Percentiles rank a stretch among this genome's conserved stretches.
These are phyloP conservation scores for Centropus bengalensis DNA, from an alignment of 2,113 vertebrate species.

Conservation along the genomic window DNA sequence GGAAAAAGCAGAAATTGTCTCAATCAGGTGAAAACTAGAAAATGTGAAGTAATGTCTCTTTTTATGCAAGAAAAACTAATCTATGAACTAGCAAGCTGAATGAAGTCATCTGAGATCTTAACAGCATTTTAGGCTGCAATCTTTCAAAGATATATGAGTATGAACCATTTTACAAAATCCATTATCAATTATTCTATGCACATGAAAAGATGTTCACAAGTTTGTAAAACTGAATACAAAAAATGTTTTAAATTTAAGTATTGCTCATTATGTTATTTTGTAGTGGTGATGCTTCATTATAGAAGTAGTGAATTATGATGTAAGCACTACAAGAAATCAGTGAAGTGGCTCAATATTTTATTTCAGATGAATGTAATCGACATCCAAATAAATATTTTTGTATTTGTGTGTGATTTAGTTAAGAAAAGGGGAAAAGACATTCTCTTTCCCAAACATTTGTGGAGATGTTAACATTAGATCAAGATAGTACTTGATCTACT, in stretches of 20 bases:
- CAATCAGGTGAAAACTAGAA: conserved; percentile 25
- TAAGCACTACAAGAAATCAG: background rate
- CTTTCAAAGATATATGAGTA: background rate
- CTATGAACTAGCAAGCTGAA: background rate
- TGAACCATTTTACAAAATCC: background rate
- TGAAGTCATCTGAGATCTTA: background rate
- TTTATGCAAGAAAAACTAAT: background rate
- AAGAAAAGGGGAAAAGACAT: background rate
- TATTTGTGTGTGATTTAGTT: background rate
- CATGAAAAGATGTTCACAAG: background rate
- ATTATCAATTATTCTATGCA: background rate
- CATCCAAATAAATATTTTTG: background rate
- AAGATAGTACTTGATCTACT: background rate
- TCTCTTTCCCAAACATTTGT: background rate
- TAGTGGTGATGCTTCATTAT: background rate
- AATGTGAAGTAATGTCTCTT: background rate
- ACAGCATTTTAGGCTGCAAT: background rate
- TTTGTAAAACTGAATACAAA: background rate
- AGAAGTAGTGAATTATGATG: background rate
- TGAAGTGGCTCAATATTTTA: background rate
- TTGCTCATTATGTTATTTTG: background rate
- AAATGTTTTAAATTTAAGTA: background rate
- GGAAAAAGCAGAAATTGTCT: conserved; percentile 22
- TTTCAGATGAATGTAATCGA: background rate
- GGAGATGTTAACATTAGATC: background rate